These are phyloP conservation scores for Idaea dimidiata DNA, from an alignment of 2,888 invertebrate species.

Conservation along the genomic window DNA sequence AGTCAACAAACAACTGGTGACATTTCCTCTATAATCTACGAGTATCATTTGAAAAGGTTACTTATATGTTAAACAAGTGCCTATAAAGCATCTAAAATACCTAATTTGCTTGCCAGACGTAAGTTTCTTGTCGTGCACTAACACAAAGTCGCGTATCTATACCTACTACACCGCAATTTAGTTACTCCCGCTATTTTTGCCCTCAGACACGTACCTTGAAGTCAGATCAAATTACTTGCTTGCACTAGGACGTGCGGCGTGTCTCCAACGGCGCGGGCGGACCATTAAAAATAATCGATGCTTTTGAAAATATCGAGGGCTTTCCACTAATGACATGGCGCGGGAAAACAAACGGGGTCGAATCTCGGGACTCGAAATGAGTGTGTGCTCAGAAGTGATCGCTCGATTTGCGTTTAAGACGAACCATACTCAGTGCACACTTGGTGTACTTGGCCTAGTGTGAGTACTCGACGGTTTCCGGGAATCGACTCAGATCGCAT, in stretches of 20 bases:
- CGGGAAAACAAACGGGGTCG: conserved; percentile 70
- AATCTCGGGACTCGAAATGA: conserved; percentile 29
- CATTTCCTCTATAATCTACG: background rate
- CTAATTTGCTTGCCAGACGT: conserved; percentile 6
- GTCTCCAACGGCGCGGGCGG: conserved; percentile 57
- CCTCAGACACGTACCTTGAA: conserved; percentile 23
- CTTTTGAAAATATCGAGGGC: conserved; percentile 74
- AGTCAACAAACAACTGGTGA: too few relatives aligned
- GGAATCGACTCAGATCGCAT: conserved; percentile 2
- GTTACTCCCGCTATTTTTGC: conserved; percentile 19
- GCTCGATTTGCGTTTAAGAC: conserved; percentile 29
- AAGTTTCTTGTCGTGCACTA: background rate
- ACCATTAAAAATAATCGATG: conserved; percentile 80
- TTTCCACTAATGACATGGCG: conserved; percentile 77
- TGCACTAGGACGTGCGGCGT: conserved; percentile 45
- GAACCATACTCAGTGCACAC: conserved; percentile 14
- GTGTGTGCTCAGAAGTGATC: conserved; percentile 24
- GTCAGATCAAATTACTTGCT: conserved; percentile 38
- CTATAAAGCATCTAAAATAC: background rate
- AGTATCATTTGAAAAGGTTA: background rate
- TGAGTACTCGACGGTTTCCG: conserved; percentile 14
- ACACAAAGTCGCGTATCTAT: conserved; percentile 2
- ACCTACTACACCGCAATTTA: conserved; percentile 12
- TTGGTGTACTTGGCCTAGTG: conserved; percentile 3
- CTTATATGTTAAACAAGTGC: background rate